Evolutionary conservation across 2,888 invertebrate genomes (phyloP).

Genomic region (Agrochola circellaris): DNA sequence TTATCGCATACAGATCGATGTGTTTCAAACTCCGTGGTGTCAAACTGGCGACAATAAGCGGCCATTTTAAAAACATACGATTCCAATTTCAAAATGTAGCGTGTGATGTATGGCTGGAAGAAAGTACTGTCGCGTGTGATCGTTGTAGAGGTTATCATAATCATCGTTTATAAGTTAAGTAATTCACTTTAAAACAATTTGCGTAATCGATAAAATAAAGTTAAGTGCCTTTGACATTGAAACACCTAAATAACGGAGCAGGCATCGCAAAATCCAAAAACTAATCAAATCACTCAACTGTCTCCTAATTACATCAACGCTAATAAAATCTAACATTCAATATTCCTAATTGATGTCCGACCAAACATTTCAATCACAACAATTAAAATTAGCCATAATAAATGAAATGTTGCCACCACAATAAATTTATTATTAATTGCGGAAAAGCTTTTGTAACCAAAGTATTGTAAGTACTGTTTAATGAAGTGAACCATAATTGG

Average conservation of each 20-base stretch:
- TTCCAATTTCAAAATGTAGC: conserved; percentile 84
- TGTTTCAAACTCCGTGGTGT: conserved; percentile 67
- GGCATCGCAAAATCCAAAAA: neutral
- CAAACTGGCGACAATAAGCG: conserved; percentile 82
- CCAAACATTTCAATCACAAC: conserved; percentile 31
- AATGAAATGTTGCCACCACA: conserved; percentile 33
- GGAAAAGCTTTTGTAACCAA: conserved; percentile 37
- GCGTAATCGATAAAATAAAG: neutral
- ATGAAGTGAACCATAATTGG: conserved; percentile 40
- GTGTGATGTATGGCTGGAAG: conserved; percentile 69
- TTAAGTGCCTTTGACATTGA: neutral
- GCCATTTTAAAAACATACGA: conserved; percentile 87
- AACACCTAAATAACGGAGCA: neutral
- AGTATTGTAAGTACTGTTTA: conserved; percentile 15
- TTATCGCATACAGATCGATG: conserved; percentile 53
- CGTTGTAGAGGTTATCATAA: neutral
- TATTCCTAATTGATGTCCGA: conserved; percentile 21
- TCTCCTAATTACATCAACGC: neutral
- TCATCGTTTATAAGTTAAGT: neutral
- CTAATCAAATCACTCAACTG: conserved; percentile 2
- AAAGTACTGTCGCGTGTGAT: conserved; percentile 67
- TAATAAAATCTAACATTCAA: conserved; percentile 19
- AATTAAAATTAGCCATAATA: conserved; percentile 31
- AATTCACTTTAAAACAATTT: neutral
- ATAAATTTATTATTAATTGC: conserved; percentile 43